A percentile compares a stretch with the other conserved stretches of the same genome.
phyloP scores from a whole-genome alignment of 2,888 invertebrate species.

The Drosophila affinis region DNA sequence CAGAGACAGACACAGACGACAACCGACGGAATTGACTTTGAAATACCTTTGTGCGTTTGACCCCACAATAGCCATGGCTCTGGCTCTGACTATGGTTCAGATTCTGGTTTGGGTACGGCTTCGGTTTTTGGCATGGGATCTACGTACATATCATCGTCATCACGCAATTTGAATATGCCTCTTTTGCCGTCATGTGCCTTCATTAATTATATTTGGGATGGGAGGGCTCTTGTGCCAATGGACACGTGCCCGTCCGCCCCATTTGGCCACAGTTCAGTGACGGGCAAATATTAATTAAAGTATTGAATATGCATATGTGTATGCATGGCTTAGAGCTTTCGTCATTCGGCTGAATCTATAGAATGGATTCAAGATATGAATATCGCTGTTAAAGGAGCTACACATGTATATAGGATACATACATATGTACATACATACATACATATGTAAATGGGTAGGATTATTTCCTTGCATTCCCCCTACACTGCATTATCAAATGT shows the following conservation, averaged over 20 bases:
- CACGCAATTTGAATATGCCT: slow-evolving; percentile 69
- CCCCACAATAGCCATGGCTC: slow-evolving; percentile 17
- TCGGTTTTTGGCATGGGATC: slow-evolving; percentile 8
- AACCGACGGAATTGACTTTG: slow-evolving; percentile 26
- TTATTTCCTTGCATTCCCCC: too few relatives aligned
- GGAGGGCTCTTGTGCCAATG: slow-evolving; percentile 4
- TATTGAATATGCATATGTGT: slow-evolving; percentile 36
- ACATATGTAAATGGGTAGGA: background rate
- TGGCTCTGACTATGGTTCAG: slow-evolving; percentile 6
- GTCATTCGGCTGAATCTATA: background rate
- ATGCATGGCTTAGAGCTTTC: slow-evolving; percentile 5
- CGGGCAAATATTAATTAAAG: slow-evolving; percentile 52
- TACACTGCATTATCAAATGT: background rate
- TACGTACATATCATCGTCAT: slow-evolving; percentile 18
- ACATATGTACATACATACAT: background rate
- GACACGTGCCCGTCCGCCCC: slow-evolving; percentile 50
- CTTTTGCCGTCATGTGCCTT: slow-evolving; percentile 43
- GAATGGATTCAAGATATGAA: background rate
- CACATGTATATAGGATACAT: background rate
- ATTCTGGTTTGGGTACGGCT: background rate
- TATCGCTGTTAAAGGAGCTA: background rate
- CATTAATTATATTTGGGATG: background rate
- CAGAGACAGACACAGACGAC: background rate
- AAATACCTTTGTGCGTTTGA: slow-evolving; percentile 47
- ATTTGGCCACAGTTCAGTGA: slow-evolving; percentile 34